Base-by-base conservation (phyloP, 2,113 vertebrate genomes). In the Dicrurus megarhynchus region DNA sequence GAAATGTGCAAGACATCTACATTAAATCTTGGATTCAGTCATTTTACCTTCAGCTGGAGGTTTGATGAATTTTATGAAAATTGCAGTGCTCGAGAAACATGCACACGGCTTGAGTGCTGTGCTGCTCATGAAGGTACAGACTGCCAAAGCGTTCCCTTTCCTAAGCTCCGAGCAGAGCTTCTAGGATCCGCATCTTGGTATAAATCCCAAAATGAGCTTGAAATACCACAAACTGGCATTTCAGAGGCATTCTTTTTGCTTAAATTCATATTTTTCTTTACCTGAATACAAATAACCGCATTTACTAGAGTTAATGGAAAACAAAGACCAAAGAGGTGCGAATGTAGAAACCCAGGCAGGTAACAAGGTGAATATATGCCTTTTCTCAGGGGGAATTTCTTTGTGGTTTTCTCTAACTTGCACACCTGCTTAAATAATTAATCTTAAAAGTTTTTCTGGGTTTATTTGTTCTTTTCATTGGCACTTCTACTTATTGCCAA, bases 401-500 rank as follows among this genome's bases (percentile, higher is more conserved):
- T 71, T 79, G n/a, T 78, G 60, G 82, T 44, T 75, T 93, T 93
- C 42, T 93, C n/a, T 90, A 83, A 79, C 33, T 33, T 83, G 33
- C 39, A 80, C 30, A 83, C 16, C 41, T 85, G n/a, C 33, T 57
- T 73, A 73, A 89, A 12, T 50, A 68, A 78, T 82, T 87, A 0
- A 63, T 67, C 65, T 60, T 53, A 52, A 87, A 35, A 79, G 9
- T 79, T 89, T 92, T 35, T 93, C 69, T 89, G 19, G 18, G 18
- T 83, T 84, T 92, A 64, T 89, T 92, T 92, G 10, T 73, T 93
- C 56, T 68, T 95, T 90, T 71, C 28, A 16, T 56, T 80, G 57
- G 4, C 15, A 80, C 26, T 49, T 91, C 35, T 56, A 46, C 39
- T 84, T 95, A 46, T 68, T 95, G 65, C 49, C 37, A 64, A 60